phyloP scores from a whole-genome alignment of 2,113 vertebrate genomes.

The Melospiza georgiana region DNA sequence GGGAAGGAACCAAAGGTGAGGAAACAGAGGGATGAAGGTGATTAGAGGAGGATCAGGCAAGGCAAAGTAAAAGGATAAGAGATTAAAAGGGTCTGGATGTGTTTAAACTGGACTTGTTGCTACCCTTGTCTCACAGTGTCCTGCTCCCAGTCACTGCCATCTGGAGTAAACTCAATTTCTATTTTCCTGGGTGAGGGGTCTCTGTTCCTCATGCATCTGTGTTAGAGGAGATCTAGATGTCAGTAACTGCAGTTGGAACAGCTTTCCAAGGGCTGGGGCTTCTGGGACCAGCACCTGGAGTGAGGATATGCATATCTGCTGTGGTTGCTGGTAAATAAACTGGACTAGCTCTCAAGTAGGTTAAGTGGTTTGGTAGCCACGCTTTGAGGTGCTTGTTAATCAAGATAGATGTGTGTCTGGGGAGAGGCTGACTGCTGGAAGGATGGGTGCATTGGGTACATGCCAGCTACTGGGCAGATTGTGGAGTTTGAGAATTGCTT shows the following conservation, averaged over 20 bases:
- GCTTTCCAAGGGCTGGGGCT: background rate
- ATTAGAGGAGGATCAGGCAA: background rate
- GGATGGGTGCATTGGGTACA: background rate
- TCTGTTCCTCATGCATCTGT: background rate
- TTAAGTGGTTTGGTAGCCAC: background rate
- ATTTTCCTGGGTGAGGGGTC: background rate
- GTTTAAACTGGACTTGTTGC: background rate
- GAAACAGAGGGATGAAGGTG: background rate
- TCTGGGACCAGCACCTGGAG: background rate
- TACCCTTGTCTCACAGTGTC: background rate
- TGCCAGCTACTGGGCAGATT: background rate
- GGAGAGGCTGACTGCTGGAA: background rate
- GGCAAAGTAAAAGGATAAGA: background rate
- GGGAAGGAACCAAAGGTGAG: background rate
- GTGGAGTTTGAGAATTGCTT: background rate
- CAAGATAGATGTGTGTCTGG: background rate
- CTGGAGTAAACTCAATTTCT: background rate
- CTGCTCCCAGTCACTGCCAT: fast-evolving
- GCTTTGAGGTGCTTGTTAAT: background rate
- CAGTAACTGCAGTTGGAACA: background rate
- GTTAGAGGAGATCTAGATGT: background rate
- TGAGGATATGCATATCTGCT: background rate
- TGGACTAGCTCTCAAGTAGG: background rate
- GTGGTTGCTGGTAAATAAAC: background rate
- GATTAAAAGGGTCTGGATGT: background rate